Evolutionary conservation across 2,888 invertebrate genomes (phyloP), one percentile per base, ranked within the genome.

Genomic region (Aplocera efformata): DNA sequence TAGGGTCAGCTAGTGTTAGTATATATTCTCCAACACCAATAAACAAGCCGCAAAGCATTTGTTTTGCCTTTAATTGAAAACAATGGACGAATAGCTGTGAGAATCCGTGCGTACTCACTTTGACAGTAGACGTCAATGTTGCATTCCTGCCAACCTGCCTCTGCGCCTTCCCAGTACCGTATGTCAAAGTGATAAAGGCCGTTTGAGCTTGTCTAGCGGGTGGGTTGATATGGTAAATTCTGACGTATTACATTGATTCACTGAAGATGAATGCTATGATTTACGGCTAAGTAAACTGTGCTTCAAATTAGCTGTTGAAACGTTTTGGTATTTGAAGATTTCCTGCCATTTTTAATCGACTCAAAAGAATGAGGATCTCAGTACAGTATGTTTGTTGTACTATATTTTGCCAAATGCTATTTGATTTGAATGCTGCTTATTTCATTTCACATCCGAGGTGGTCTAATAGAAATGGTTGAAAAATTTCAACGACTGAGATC

Each of bases 171-270:
- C 7, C 1, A 27, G n/a, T 1, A 38, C 48, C 36, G 38, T 62
- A 51, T 10, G 0, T 0, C 0, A 0, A 9, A 0, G 0, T 0
- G 0, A 32, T 58, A 67, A 38, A 42, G 48, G 30, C 22, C 10
- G 29, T 6, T 20, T 55, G 58, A 0, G 6, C 7, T 17, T 25
- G 6, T 26, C 28, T 10, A 3, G 3, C 5, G 1, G 26, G 24
- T 10, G 6, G 13, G 34, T 26, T 10, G 25, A 7, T 23, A 48
- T 57, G 48, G 41, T 42, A 3, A 32, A 32, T 5, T 26, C 46
- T 60, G 64, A 68, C 68, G 68, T 55, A 53, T n/a, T 47, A 63
- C 50, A 65, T 63, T 59, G 63, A 61, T 68, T 66, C 66, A 56
- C 54, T 42, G 68, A 68, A 67, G 53, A 62, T 60, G 58, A 56